These are phyloP conservation scores for Holotrichia oblita DNA, from an alignment of 1,140 invertebrate species.

Conservation along the genomic window DNA sequence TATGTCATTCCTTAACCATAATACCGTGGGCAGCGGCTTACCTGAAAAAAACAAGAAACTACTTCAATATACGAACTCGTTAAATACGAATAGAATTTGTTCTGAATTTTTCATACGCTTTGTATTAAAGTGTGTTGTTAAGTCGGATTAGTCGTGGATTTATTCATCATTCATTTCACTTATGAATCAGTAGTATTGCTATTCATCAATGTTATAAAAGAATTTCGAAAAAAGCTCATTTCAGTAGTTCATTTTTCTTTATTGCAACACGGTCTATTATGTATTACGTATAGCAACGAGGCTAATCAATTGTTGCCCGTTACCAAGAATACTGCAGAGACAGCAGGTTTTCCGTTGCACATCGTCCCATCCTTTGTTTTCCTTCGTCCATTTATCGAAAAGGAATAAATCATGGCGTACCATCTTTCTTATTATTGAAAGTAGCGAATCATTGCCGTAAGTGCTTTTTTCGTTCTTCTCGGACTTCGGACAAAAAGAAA, in stretches of 20 bases:
- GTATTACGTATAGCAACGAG: background rate
- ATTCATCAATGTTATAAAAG: no score
- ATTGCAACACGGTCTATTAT: background rate
- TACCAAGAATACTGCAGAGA: background rate
- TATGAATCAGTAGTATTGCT: no score
- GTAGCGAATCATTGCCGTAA: conserved; percentile 33
- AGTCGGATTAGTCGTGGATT: no score
- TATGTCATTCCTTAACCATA: conserved; percentile 80
- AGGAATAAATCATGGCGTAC: conserved; percentile 33
- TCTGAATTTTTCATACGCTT: no score
- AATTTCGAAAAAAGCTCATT: no score
- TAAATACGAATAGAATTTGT: no score
- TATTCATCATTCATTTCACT: no score
- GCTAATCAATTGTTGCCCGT: background rate
- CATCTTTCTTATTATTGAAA: conserved; percentile 28
- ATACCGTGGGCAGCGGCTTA: conserved; percentile 78
- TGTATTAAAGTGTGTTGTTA: no score
- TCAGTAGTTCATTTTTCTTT: no score
- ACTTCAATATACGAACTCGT: background rate
- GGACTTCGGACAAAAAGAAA: conserved; percentile 6
- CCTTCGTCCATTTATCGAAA: conserved; percentile 1
- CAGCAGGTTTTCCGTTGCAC: background rate
- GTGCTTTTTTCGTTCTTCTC: conserved; percentile 25
- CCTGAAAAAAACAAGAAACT: conserved; percentile 66
- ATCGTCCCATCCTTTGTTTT: background rate